Base-by-base conservation (phyloP, 2,888 invertebrate genomes). In the Germaria angustata region DNA sequence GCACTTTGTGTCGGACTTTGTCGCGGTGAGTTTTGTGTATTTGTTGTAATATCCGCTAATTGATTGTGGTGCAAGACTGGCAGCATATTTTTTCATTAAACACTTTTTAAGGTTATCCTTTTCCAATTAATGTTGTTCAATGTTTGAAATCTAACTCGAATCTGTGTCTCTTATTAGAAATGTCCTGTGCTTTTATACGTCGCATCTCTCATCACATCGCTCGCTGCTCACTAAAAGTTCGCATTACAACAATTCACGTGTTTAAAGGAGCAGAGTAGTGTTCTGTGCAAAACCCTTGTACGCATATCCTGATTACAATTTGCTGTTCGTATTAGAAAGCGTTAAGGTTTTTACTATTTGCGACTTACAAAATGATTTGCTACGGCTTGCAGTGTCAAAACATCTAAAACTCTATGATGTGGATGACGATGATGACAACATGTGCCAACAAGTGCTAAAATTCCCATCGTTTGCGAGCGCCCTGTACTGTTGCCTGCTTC, bases 371-470 rank as follows among this genome's bases (percentile, higher is more conserved):
- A 86, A 79, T 84, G 87, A 88, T 88, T 89, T 89, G 88, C 85
- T 88, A 87, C 89, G 89, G 89, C 88, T 88, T 88, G 89, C 88
- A 88, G 85, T 88, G 88, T 87, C 88, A 88, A 87, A 88, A 88
- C 87, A 88, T 86, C 85, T 80, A 65, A 82, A 28, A 76, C 83
- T 59, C 34, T 51, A 24, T 51, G 72, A 72, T 71, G 71, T 53
- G 51, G 72, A 59, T 76, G 66, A 57, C 46, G 69, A 77, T 57
- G 82, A 66, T 78, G 75, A 72, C 77, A 80, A 84, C 82, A 82
- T 82, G 79, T 77, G 81, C 84, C 78, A 81, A 89, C 91, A 91
- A 91, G 91, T 91, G 91, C 89, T 90, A 87, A 87, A 90, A 89
- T 89, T 91, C 91, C 90, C 91, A 91, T 88, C 90, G 87, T 86